Conservation (phyloP, 2,888 invertebrate species). For the Stenolophus ochropezus region DNA sequence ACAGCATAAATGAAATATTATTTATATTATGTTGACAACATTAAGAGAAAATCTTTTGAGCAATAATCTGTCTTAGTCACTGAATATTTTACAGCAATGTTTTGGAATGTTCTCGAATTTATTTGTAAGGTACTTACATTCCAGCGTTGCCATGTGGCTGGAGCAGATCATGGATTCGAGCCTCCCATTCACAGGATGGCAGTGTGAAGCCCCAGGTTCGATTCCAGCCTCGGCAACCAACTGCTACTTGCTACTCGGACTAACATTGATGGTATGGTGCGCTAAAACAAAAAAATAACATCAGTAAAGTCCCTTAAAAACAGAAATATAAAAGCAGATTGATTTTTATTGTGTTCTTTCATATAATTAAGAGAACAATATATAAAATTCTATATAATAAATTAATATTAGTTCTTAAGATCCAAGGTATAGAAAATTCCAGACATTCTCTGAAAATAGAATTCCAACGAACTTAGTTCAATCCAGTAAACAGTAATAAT, state of each 20-base stretch:
- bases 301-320: too few species aligned
- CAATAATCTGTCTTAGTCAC: too few species aligned
- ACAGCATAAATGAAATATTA: too few species aligned
- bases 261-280: neutral
- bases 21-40: too few species aligned
- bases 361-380: too few species aligned
- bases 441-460: neutral
- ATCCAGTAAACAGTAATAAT: too few species aligned
- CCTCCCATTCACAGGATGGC: slow-evolving; percentile 23
- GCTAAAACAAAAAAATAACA: neutral
- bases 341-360: too few species aligned
- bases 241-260: neutral
- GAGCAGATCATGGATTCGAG: slow-evolving; percentile 49
- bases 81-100: neutral
- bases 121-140: slow-evolving; percentile 51
- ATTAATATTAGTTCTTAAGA: neutral
- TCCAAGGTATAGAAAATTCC: neutral
- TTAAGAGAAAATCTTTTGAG: too few species aligned
- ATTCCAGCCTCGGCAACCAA: neutral
- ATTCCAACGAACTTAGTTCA: neutral
- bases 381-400: too few species aligned
- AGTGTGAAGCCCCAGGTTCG: neutral
- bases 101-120: neutral
- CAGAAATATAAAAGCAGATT: too few species aligned
- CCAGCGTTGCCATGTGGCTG: slow-evolving; percentile 56